Conservation (phyloP, 2,888 invertebrate genomes). For the Gymnocheta viridis region DNA sequence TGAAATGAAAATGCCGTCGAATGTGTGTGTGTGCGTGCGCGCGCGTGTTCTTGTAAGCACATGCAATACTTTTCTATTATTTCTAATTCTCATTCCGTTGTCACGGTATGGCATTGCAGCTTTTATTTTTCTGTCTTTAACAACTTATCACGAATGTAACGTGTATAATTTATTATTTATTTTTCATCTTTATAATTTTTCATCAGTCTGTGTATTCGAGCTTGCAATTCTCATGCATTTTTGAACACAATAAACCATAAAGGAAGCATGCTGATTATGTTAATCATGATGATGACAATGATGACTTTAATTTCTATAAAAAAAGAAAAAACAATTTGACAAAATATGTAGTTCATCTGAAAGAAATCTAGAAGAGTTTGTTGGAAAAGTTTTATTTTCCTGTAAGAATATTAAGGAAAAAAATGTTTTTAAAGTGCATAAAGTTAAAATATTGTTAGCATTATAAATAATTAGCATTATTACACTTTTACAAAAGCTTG, state of each 20-base stretch:
- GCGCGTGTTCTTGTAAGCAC: background rate
- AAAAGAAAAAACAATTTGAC: background rate
- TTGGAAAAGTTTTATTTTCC: background rate
- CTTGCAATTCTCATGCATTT: constrained; percentile 45
- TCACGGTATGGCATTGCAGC: background rate
- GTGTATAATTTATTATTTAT: constrained; percentile 42
- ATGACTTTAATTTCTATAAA: background rate
- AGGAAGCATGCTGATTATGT: constrained; percentile 44
- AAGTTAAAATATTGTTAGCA: no score
- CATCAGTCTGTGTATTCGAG: constrained; percentile 43
- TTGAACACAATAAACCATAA: constrained; percentile 32
- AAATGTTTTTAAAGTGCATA: background rate
- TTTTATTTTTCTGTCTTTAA: background rate
- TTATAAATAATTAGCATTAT: no score
- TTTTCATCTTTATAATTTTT: constrained; percentile 45
- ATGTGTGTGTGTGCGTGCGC: background rate
- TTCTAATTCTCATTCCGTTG: constrained; percentile 14
- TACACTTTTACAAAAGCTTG: no score
- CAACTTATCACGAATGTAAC: constrained; percentile 52
- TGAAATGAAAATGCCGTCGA: constrained; percentile 8
- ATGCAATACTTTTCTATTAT: constrained; percentile 36
- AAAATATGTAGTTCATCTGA: background rate
- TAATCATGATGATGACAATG: constrained; percentile 15
- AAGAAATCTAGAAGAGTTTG: background rate
- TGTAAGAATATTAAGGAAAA: background rate